Conservation (phyloP, 2,888 invertebrate species). For the Eledone cirrhosa region DNA sequence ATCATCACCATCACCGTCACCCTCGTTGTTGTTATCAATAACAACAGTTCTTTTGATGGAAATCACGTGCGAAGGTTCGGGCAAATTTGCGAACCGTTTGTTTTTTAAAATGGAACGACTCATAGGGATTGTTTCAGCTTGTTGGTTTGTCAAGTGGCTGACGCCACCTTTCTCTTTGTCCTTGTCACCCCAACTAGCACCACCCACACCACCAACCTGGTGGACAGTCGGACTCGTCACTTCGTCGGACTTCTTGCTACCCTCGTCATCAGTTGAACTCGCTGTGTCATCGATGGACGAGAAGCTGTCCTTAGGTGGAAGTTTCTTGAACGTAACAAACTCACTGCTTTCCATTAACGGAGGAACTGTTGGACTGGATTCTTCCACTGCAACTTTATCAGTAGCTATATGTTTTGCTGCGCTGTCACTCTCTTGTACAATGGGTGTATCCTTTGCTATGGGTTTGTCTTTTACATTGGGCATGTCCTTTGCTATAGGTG, state of each 20-base stretch:
- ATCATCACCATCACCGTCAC: not conserved
- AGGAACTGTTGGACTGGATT: no score
- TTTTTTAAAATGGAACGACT: not conserved
- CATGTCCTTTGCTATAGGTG: not conserved
- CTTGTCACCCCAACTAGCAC: not conserved
- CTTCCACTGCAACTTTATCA: no score
- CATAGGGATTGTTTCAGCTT: not conserved
- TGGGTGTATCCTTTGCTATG: not conserved
- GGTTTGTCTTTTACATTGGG: not conserved
- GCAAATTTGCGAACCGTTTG: not conserved
- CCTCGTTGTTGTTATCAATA: not conserved
- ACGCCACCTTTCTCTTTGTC: not conserved
- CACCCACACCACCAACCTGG: no score
- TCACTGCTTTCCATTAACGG: slow-evolving; percentile 39
- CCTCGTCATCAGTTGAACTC: slow-evolving; percentile 55
- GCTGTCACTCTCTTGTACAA: not conserved
- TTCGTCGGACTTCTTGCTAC: no score
- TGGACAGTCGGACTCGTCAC: no score
- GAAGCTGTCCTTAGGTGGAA: slow-evolving; percentile 62
- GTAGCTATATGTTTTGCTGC: not conserved
- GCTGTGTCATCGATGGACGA: slow-evolving; percentile 66
- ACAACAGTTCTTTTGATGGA: slow-evolving; percentile 21
- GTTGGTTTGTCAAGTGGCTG: no score
- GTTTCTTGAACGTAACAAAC: slow-evolving; percentile 50
- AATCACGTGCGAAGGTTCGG: slow-evolving; percentile 1